These are phyloP conservation scores for Drosophila sordidapex DNA, from an alignment of 2,888 invertebrate species.

Conservation along the genomic window DNA sequence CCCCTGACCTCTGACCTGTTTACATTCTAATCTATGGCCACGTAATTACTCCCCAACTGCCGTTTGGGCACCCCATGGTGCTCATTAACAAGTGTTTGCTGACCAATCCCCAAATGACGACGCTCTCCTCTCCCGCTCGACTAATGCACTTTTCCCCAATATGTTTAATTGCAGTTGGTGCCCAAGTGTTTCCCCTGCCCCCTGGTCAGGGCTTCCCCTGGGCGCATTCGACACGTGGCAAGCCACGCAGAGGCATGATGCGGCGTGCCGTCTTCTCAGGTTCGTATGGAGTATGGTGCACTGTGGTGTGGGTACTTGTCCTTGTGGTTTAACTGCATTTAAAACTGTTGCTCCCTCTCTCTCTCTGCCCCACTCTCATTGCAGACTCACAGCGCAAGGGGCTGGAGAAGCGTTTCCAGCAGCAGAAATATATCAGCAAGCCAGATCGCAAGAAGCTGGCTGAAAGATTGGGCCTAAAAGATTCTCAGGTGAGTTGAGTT, in stretches of 20 bases:
- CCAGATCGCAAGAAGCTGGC: conserved; percentile 99
- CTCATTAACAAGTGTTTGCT: conserved; percentile 72
- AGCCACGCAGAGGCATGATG: conserved; percentile 98
- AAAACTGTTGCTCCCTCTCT: conserved; percentile 31
- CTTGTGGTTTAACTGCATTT: conserved; percentile 15
- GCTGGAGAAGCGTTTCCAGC: conserved; percentile 97
- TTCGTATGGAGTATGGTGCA: conserved; percentile 63
- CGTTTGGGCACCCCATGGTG: conserved; percentile 51
- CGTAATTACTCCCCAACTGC: conserved; percentile 54
- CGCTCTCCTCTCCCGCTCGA: conserved; percentile 1
- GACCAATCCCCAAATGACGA: conserved; percentile 6
- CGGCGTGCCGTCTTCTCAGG: conserved; percentile 96
- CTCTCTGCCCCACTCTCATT: not conserved
- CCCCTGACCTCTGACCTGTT: not conserved
- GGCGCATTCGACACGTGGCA: conserved; percentile 96
- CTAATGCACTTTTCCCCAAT: conserved; percentile 65
- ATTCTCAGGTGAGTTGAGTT: conserved; percentile 93
- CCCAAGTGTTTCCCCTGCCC: conserved; percentile 88
- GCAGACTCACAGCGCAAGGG: conserved; percentile 96
- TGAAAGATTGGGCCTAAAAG: conserved; percentile 97
- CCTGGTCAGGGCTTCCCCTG: conserved; percentile 91
- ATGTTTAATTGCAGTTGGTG: conserved; percentile 85
- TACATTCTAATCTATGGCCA: conserved; percentile 34
- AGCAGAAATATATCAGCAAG: conserved; percentile 99
- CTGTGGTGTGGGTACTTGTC: conserved; percentile 6